These are phyloP conservation scores for Andrena praecox DNA, from an alignment of 2,888 invertebrate genomes.

Conservation along the genomic window DNA sequence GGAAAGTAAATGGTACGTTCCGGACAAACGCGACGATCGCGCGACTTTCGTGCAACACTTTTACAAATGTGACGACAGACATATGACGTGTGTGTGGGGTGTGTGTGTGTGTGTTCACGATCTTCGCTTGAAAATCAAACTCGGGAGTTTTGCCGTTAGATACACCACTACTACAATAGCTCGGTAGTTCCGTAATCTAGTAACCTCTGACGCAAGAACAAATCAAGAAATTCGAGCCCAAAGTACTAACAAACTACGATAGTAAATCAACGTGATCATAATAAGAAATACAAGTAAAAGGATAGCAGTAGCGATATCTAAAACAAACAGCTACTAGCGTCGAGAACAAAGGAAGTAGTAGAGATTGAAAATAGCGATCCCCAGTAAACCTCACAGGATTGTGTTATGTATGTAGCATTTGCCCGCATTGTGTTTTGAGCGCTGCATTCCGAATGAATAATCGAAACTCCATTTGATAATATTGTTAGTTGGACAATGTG, in stretches of 20 bases:
- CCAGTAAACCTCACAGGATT: constrained; percentile 1
- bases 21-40: constrained; percentile 39
- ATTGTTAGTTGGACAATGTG: constrained; percentile 10
- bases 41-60: constrained; percentile 26
- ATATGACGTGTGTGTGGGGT: background rate
- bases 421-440: background rate
- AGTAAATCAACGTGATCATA: background rate
- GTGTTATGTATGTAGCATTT: constrained; percentile 5
- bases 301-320: constrained; percentile 7
- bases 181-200: background rate
- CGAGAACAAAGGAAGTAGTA: background rate
- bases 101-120: background rate
- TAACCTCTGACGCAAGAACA: background rate
- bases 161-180: background rate
- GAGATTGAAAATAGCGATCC: constrained; percentile 25
- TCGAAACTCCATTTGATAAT: constrained; percentile 5
- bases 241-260: background rate
- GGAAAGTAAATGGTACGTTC: constrained; percentile 32
- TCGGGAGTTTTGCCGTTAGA: background rate
- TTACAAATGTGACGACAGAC: constrained; percentile 52
- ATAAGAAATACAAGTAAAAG: constrained; percentile 3
- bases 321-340: background rate
- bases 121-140: background rate
- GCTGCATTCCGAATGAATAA: background rate
- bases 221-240: background rate